These are phyloP conservation scores for Cataglyphis altisquamis DNA, from an alignment of 2,888 invertebrate genomes.

Conservation along the genomic window DNA sequence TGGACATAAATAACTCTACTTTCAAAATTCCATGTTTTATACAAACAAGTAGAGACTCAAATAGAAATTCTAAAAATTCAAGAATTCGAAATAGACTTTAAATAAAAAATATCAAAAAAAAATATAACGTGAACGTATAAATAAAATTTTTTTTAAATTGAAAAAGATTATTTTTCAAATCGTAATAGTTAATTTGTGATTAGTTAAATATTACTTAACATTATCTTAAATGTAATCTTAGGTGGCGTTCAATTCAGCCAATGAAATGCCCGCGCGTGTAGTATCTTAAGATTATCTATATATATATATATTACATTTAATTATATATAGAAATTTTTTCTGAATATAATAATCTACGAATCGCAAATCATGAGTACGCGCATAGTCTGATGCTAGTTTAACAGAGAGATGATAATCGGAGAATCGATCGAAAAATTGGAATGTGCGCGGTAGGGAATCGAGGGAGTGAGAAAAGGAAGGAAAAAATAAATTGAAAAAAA, in stretches of 20 bases:
- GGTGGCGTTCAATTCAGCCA: no score
- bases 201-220: no score
- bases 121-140: neutral
- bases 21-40: neutral
- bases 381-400: neutral
- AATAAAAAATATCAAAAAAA: neutral
- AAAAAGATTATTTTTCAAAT: neutral
- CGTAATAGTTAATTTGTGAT: neutral
- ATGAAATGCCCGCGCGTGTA: no score
- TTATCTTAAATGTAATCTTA: no score
- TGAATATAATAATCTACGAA: neutral
- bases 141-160: neutral
- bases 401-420: neutral
- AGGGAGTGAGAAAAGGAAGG: neutral
- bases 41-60: neutral
- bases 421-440: neutral
- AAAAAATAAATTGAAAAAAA: neutral
- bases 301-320: no score
- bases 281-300: no score
- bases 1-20: neutral
- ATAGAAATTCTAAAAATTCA: neutral
- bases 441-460: neutral
- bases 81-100: neutral
- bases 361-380: neutral
- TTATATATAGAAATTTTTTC: no score